Percentiles rank a stretch among this genome's conserved stretches.
Conservation (phyloP, 1,140 invertebrate species). For the Cydia strobilella region DNA sequence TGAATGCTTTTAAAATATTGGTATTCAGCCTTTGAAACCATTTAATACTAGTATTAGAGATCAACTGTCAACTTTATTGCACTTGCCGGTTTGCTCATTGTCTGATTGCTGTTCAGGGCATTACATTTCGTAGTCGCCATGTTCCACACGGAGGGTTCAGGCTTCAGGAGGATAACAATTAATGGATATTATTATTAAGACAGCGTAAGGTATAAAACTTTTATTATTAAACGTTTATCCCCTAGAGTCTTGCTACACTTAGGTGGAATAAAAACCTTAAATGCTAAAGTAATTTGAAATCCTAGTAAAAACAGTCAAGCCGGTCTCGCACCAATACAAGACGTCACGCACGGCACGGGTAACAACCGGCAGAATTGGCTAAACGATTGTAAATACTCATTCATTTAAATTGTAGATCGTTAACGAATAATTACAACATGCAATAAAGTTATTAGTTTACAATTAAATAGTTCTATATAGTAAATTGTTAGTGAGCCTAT, state of each 20-base stretch:
- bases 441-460: slow-evolving; percentile 31
- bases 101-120: background rate
- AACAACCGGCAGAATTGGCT: slow-evolving; percentile 30
- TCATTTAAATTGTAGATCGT: slow-evolving; percentile 24
- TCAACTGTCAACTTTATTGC: background rate
- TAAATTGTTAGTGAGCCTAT: slow-evolving; percentile 27
- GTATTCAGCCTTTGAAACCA: background rate
- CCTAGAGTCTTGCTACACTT: slow-evolving; percentile 1
- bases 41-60: background rate
- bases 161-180: slow-evolving; percentile 11
- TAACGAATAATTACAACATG: slow-evolving; percentile 26
- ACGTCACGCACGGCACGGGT: slow-evolving; percentile 21
- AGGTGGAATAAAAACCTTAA: slow-evolving; percentile 18
- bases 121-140: background rate
- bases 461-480: slow-evolving; percentile 22
- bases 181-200: slow-evolving; percentile 10
- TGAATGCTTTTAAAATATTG: background rate
- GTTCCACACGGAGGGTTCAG: background rate
- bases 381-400: slow-evolving; percentile 29
- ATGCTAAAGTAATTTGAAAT: slow-evolving; percentile 14
- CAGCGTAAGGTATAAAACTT: slow-evolving; percentile 10
- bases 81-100: background rate
- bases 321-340: background rate
- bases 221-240: slow-evolving; percentile 4
- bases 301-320: slow-evolving; percentile 21